Evolutionary conservation across 2,888 invertebrate species (phyloP), one percentile per base, ranked within the genome.

Genomic region (Pachycephus smyrnensis): DNA sequence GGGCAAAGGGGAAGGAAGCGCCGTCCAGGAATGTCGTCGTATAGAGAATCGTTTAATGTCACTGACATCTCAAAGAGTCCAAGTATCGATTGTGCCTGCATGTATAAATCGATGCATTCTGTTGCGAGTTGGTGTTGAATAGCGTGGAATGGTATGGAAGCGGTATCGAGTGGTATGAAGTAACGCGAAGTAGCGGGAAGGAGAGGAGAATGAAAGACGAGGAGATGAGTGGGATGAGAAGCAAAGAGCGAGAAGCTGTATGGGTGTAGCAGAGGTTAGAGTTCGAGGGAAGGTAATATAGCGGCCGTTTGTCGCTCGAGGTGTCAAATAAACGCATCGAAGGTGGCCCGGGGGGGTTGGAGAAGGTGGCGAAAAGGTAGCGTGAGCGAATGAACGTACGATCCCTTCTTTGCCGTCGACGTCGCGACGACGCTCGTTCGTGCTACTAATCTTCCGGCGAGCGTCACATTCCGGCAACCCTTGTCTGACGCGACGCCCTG

Each of bases 281-380:
- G 55, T 81, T 80, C 84, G 84, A 84, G 84, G 85, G 85, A 87
- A 89, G 87, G 89, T 90, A 89, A 90, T 90, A 90, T 90, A 89
- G 86, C 86, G 85, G 88, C 88, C 88, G 89, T 90, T 90, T 89
- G 89, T 90, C 90, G 88, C 85, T 87, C 85, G 82, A 86, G 85
- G 86, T 90, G 90, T 90, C 90, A 90, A 90, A 90, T 90, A 90
- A 90, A 86, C 87, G 87, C 87, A 87, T 88, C 87, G 87, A 84
- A 84, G 81, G 80, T 84, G 81, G 82, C 82, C 85, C 82, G 77
- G 23, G 55, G 55, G 71, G 71, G 32, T 31, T 23, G 71, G 31
- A 55, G 23, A 31, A 11, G 71, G 71, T 71, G 32, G 12, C 71
- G 4, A 23, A 55, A 55, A 55, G 55, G 55, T 55, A 55, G 55